Conservation (phyloP, 2,797 vertebrate species). For the Allobates femoralis region DNA sequence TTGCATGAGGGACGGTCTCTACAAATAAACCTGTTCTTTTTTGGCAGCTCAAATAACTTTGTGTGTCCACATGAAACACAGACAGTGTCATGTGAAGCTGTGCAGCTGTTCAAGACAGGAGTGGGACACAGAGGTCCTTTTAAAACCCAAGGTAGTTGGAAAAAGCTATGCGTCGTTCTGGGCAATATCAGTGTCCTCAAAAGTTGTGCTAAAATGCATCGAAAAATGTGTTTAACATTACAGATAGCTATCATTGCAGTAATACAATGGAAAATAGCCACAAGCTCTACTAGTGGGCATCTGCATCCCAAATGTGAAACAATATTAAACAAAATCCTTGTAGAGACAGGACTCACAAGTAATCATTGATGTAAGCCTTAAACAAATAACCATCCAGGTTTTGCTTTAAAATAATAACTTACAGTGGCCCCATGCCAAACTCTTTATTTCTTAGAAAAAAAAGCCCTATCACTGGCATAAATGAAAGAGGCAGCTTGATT, state of each 20-base stretch:
- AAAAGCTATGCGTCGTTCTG: neutral
- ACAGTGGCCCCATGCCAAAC: constrained; percentile 76
- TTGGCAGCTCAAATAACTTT: constrained; percentile 78
- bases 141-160: constrained; percentile 59
- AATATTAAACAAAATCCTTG: constrained; percentile 59
- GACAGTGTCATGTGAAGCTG: constrained; percentile 76
- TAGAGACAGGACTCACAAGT: constrained; percentile 71
- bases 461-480: constrained; percentile 79
- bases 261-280: constrained; percentile 50
- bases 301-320: constrained; percentile 67
- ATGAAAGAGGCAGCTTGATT: constrained; percentile 85
- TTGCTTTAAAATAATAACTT: constrained; percentile 79
- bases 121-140: constrained; percentile 71
- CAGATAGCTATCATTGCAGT: constrained; percentile 35
- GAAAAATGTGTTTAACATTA: constrained; percentile 58
- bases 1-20: constrained; percentile 73
- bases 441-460: constrained; percentile 83
- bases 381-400: constrained; percentile 77
- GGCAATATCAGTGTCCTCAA: constrained; percentile 8
- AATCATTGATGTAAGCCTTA: constrained; percentile 75
- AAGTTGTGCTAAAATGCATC: constrained; percentile 24
- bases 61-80: constrained; percentile 72
- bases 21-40: constrained; percentile 78
- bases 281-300: constrained; percentile 50
- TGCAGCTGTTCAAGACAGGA: constrained; percentile 73